Evolutionary conservation across 53 echinoderm and acorn worm species (phyloP).

Genomic region (Paelopatides confundens): DNA sequence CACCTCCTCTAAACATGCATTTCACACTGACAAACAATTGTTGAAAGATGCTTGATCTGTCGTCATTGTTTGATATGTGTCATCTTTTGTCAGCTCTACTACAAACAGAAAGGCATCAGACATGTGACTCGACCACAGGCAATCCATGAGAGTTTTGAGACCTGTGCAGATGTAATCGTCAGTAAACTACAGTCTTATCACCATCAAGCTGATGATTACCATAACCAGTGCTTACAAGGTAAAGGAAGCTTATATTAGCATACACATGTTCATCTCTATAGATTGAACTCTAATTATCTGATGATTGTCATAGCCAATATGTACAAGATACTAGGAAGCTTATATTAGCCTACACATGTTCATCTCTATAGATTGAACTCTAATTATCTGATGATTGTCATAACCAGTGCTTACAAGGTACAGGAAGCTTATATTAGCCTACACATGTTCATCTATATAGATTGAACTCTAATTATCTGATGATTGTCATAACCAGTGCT

Average conservation of each 20-base stretch:
- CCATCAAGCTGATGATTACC: conserved; percentile 93
- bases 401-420: too few species aligned
- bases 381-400: too few species aligned
- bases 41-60: too few species aligned
- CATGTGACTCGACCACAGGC: conserved; percentile 87
- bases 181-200: conserved; percentile 92
- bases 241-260: neutral
- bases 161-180: conserved; percentile 91
- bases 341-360: too few species aligned
- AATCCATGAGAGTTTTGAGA: conserved; percentile 94
- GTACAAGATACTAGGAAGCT: too few species aligned
- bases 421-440: too few species aligned
- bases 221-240: conserved; percentile 99
- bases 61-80: neutral
- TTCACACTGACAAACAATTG: too few species aligned
- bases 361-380: neutral
- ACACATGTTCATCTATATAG: neutral
- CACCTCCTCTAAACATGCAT: too few species aligned
- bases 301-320: too few species aligned
- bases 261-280: too few species aligned
- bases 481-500: conserved; percentile 95
- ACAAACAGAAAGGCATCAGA: conserved; percentile 89
- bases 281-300: too few species aligned
- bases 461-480: too few species aligned
- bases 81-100: conserved; percentile 74